Evolutionary conservation across 2,113 vertebrate genomes (phyloP).

Genomic region (Ictalurus punctatus): DNA sequence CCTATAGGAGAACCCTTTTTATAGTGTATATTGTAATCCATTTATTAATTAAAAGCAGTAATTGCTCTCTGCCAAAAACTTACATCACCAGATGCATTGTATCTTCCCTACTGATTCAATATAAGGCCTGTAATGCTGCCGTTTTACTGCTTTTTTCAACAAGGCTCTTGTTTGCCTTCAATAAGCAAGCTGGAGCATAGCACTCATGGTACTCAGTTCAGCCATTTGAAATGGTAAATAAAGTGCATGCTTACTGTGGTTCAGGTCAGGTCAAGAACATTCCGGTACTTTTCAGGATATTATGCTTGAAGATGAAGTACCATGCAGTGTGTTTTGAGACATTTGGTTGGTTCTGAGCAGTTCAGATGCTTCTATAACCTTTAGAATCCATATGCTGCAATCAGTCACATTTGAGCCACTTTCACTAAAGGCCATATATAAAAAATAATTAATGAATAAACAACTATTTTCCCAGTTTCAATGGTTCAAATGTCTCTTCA

Average conservation of each 20-base stretch:
- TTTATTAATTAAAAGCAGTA: background rate
- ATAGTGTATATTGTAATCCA: background rate
- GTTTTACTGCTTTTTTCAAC: background rate
- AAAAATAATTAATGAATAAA: background rate
- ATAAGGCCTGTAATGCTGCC: background rate
- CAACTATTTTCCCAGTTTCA: background rate
- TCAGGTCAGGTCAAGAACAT: background rate
- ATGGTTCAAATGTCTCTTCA: background rate
- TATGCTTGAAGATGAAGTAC: background rate
- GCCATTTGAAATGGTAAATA: slow-evolving; percentile 15
- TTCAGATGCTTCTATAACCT: background rate
- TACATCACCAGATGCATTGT: background rate
- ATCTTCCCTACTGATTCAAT: background rate
- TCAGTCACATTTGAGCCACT: background rate
- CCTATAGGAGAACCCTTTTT: background rate
- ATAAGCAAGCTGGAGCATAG: background rate
- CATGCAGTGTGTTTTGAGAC: background rate
- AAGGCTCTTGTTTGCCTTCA: background rate
- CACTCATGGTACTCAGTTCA: background rate
- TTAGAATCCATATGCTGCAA: background rate
- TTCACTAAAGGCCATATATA: background rate
- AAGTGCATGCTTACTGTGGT: slow-evolving; percentile 8
- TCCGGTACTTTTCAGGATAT: background rate
- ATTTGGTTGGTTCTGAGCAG: background rate
- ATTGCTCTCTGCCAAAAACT: background rate